These are phyloP conservation scores for Hedychridium roseum DNA, from an alignment of 2,888 invertebrate genomes.

Conservation along the genomic window DNA sequence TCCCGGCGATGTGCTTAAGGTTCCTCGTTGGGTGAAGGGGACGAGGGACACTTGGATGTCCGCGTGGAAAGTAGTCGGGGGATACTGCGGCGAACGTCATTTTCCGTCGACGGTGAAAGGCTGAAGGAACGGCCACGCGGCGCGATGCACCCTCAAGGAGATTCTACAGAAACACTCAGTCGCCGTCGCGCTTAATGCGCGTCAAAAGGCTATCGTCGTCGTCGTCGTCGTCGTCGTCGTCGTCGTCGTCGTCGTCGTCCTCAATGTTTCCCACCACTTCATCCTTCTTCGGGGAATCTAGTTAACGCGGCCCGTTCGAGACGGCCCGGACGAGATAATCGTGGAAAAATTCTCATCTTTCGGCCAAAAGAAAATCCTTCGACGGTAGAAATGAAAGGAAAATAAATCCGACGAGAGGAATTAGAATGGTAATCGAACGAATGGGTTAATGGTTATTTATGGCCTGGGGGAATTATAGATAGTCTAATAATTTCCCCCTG, in stretches of 20 bases:
- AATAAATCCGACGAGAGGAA: too few relatives aligned
- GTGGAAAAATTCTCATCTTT: constrained; percentile 31
- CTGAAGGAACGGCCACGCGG: constrained; percentile 16
- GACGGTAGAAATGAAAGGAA: neutral
- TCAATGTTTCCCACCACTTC: constrained; percentile 7
- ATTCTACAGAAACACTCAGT: constrained; percentile 50
- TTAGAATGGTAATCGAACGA: too few relatives aligned
- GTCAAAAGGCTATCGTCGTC: constrained; percentile 45
- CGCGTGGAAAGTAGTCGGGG: constrained; percentile 21
- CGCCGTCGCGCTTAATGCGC: constrained; percentile 47
- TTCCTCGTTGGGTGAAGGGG: too few relatives aligned
- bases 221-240: constrained; percentile 16
- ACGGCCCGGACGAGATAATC: constrained; percentile 39
- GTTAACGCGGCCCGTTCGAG: constrained; percentile 39
- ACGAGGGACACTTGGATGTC: neutral
- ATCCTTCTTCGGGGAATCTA: too few relatives aligned
- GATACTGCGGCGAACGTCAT: constrained; percentile 29
- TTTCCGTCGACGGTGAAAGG: constrained; percentile 26
- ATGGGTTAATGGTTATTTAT: too few relatives aligned
- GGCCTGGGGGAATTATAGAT: too few relatives aligned
- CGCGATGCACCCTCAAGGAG: constrained; percentile 28
- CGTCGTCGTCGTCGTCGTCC: neutral
- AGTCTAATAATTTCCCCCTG: too few relatives aligned
- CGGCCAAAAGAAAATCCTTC: neutral
- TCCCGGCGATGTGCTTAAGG: too few relatives aligned